These are phyloP conservation scores for Gari tellinella DNA, from an alignment of 2,888 invertebrate species.

Conservation along the genomic window DNA sequence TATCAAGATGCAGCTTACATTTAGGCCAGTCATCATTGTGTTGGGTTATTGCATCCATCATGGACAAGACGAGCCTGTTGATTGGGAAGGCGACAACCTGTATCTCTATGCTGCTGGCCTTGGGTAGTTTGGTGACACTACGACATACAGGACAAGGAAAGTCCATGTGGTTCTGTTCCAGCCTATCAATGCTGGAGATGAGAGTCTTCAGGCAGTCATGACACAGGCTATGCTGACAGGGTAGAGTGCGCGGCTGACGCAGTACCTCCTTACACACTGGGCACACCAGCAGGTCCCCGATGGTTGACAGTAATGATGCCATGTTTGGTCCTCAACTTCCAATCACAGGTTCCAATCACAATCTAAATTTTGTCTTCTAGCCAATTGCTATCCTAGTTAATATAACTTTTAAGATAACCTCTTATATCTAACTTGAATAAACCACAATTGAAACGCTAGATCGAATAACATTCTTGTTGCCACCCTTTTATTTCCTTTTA, in stretches of 20 bases:
- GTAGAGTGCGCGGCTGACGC: constrained; percentile 56
- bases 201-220: constrained; percentile 57
- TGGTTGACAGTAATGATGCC: constrained; percentile 54
- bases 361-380: too few relatives aligned
- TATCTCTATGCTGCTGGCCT: constrained; percentile 52
- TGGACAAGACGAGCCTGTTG: constrained; percentile 58
- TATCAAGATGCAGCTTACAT: constrained; percentile 59
- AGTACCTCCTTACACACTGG: constrained; percentile 60
- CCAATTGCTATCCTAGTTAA: too few relatives aligned
- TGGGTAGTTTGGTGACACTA: constrained; percentile 52
- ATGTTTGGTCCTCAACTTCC: too few relatives aligned
- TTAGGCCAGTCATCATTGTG: constrained; percentile 61
- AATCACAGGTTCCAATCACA: too few relatives aligned
- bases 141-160: constrained; percentile 60
- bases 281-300: constrained; percentile 57
- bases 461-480: too few relatives aligned
- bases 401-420: too few relatives aligned
- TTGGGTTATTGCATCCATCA: constrained; percentile 60
- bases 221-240: constrained; percentile 59
- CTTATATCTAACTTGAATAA: too few relatives aligned
- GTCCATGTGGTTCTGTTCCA: constrained; percentile 54
- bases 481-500: too few relatives aligned
- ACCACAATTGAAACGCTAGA: too few relatives aligned
- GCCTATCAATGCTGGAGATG: constrained; percentile 49
- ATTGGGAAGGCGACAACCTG: constrained; percentile 58